Evolutionary conservation across 2,797 vertebrate species (phyloP).

Genomic region (Bradypodion pumilum): DNA sequence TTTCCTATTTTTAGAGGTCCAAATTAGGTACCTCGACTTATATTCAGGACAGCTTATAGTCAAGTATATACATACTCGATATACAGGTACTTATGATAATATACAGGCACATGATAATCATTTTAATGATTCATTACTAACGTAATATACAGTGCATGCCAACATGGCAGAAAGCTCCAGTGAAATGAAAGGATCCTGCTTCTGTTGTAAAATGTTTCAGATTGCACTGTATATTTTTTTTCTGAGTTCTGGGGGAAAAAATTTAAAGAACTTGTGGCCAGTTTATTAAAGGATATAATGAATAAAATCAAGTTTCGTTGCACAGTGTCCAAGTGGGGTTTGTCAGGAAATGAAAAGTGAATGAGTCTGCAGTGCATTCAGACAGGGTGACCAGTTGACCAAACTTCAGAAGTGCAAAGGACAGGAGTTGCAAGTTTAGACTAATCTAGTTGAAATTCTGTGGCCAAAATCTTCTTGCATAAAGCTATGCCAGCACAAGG

Average conservation of each 20-base stretch:
- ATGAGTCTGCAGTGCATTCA: neutral
- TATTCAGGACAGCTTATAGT: too few relatives aligned
- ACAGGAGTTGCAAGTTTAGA: neutral
- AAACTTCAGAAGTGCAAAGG: neutral
- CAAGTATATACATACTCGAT: too few relatives aligned
- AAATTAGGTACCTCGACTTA: too few relatives aligned
- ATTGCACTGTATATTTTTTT: neutral
- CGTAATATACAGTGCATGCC: too few relatives aligned
- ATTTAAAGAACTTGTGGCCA: neutral
- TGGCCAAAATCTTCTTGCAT: neutral
- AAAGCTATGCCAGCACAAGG: too few relatives aligned
- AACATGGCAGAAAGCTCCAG: too few relatives aligned
- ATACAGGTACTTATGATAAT: neutral
- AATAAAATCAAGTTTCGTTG: neutral
- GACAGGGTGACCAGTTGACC: neutral
- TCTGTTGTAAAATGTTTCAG: neutral
- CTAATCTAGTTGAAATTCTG: neutral
- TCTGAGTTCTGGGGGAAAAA: neutral
- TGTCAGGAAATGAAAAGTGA: neutral
- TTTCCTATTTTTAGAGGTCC: too few relatives aligned
- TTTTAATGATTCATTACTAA: neutral
- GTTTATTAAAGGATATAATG: neutral
- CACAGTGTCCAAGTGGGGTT: neutral
- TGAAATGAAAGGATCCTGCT: neutral
- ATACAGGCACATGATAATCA: too few relatives aligned